Percentiles rank a stretch among this genome's conserved stretches.
Evolutionary conservation across 2,113 vertebrate species (phyloP).

Genomic region (Crotalus horridus): DNA sequence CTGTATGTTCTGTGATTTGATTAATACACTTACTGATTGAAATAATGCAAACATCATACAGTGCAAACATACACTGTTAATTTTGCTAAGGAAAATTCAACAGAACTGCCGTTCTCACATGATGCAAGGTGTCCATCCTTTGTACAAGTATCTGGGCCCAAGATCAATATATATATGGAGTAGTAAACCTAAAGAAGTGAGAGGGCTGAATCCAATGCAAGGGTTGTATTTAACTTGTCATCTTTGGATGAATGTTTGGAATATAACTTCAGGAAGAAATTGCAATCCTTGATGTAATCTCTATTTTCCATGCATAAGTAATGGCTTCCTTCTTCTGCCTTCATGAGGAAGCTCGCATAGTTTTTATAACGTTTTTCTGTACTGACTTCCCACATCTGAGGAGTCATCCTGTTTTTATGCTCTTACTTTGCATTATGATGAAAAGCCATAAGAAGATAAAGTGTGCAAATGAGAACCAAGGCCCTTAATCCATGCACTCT

Average conservation of each 20-base stretch:
- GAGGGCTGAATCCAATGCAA: background rate
- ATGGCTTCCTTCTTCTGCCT: background rate
- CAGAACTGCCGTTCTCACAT: background rate
- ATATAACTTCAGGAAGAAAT: background rate
- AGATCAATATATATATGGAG: background rate
- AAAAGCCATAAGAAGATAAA: background rate
- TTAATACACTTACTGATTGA: background rate
- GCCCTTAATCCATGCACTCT: slow-evolving; percentile 59
- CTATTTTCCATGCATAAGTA: background rate
- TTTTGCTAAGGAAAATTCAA: background rate
- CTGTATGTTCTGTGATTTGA: background rate
- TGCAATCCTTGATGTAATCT: background rate
- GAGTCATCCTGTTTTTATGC: background rate
- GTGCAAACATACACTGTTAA: too few species aligned
- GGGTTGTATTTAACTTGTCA: background rate
- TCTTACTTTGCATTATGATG: background rate
- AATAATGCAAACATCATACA: background rate
- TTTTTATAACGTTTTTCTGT: background rate
- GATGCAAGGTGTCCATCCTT: background rate
- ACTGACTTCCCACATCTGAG: background rate
- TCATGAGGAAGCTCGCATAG: background rate
- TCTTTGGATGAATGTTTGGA: background rate
- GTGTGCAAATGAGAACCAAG: slow-evolving; percentile 46
- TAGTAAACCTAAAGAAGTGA: background rate
- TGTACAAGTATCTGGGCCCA: background rate